phyloP scores from a whole-genome alignment of 2,113 vertebrate species.

The Gallinago undulata region DNA sequence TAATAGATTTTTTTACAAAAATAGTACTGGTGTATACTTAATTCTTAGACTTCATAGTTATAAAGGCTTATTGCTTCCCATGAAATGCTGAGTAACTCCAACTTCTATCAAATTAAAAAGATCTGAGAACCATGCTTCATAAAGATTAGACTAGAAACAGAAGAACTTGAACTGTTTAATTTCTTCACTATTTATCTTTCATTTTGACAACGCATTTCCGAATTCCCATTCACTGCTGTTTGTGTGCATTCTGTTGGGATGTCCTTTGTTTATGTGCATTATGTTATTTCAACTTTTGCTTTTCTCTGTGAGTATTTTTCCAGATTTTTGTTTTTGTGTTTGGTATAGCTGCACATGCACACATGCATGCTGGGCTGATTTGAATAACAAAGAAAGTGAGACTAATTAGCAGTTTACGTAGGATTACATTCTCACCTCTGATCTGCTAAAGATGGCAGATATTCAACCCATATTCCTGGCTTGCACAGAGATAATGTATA shows the following conservation, averaged over 20 bases:
- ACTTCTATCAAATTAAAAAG: not conserved
- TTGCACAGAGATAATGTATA: constrained; percentile 42
- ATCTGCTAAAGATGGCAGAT: not conserved
- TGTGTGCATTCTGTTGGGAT: not conserved
- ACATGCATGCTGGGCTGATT: constrained; percentile 54
- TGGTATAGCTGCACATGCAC: not conserved
- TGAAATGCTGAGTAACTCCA: not conserved
- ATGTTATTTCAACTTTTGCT: not conserved
- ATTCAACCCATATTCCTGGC: not conserved
- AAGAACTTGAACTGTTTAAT: not conserved
- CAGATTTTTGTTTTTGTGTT: not conserved
- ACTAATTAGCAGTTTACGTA: not conserved
- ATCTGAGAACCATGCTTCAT: not conserved
- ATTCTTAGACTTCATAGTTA: not conserved
- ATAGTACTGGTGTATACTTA: not conserved
- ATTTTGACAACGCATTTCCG: not conserved
- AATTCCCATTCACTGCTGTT: not conserved
- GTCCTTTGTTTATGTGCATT: not conserved
- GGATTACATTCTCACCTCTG: not conserved
- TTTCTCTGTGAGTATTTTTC: not conserved
- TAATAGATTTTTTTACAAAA: not conserved
- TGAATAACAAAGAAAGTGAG: not conserved
- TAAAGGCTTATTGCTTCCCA: not conserved
- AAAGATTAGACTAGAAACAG: not conserved
- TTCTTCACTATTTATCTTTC: not conserved